Evolutionary conservation across 2,113 vertebrate genomes (phyloP), one percentile per base, ranked within the genome.

Genomic region (Cyprinodon tularosa): DNA sequence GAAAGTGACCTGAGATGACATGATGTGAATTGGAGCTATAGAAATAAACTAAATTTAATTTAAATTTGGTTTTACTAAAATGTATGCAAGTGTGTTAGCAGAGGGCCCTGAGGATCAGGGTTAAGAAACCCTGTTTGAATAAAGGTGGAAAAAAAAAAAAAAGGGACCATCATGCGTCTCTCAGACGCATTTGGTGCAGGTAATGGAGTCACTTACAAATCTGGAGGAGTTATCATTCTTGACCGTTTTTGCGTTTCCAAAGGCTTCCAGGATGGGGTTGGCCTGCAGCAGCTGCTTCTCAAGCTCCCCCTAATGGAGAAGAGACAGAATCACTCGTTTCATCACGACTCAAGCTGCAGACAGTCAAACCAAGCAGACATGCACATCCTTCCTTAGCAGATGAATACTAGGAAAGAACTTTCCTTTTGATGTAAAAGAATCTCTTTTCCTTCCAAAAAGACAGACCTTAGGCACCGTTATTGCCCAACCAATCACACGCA

Each of bases 181-280:
- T 29, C 29, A 1, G 29, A 29, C 29, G 1, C 29, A 29, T 29
- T 29, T 29, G 29, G 29, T 0, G 29, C 1, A 29, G 29, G 29
- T 0, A 29, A 29, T 57, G 6, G 3, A 12, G 13, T 3, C 4
- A 12, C 97, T 89, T 95, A 99, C 98, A 0, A 99, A 99, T 94
- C 98, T 93, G 2, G 98, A 99, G 1, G 98, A 99, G 93, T 99
- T 99, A 93, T 99, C 98, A 0, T 99, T 99, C 95, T 99, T 99
- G 84, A 99, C 97, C 0, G 98, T 99, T 91, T 99, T 99, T 68
- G 97, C 98, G 0, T 99, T 99, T 72, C 97, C 98, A 15, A 99
- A 99, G 79, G 98, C 98, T 91, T 99, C 98, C 76, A 99, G 95
- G 84, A 99, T 99, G 13, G 98, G 98, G 82, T 99, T 99, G 42